Conservation (phyloP, 2,113 vertebrate genomes). For the Oreamnos americanus region DNA sequence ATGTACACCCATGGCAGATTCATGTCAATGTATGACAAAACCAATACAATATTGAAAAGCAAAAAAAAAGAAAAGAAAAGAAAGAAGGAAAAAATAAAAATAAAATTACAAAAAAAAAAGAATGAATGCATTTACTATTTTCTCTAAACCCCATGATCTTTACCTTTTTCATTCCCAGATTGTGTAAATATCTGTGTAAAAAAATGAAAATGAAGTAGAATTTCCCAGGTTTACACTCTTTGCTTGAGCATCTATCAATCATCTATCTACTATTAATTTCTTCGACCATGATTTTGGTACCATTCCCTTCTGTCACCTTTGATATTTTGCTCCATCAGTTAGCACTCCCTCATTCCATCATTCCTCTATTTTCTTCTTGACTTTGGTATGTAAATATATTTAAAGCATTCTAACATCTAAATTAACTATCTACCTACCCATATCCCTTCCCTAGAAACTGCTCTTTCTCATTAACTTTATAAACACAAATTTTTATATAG, state of each 20-base stretch:
- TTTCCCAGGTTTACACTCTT: background rate
- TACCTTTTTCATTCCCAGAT: background rate
- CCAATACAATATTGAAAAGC: too few relatives aligned
- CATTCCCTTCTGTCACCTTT: background rate
- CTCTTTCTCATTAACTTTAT: background rate
- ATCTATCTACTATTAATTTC: background rate
- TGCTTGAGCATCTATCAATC: background rate
- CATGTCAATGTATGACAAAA: too few relatives aligned
- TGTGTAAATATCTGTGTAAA: background rate
- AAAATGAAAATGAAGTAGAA: background rate
- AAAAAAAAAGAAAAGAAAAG: too few relatives aligned
- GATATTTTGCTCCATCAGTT: background rate
- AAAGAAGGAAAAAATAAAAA: too few relatives aligned
- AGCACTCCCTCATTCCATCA: background rate
- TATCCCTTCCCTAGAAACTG: background rate
- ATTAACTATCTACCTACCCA: background rate
- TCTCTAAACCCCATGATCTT: background rate
- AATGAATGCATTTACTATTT: background rate
- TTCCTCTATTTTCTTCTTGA: background rate
- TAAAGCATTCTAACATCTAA: background rate
- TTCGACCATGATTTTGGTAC: background rate
- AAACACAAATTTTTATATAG: background rate
- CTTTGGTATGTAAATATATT: background rate
- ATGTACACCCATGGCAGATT: too few relatives aligned
- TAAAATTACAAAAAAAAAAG: too few relatives aligned